These are phyloP conservation scores for Thryonomys swinderianus DNA, from an alignment of 2,113 vertebrate genomes.

Conservation along the genomic window DNA sequence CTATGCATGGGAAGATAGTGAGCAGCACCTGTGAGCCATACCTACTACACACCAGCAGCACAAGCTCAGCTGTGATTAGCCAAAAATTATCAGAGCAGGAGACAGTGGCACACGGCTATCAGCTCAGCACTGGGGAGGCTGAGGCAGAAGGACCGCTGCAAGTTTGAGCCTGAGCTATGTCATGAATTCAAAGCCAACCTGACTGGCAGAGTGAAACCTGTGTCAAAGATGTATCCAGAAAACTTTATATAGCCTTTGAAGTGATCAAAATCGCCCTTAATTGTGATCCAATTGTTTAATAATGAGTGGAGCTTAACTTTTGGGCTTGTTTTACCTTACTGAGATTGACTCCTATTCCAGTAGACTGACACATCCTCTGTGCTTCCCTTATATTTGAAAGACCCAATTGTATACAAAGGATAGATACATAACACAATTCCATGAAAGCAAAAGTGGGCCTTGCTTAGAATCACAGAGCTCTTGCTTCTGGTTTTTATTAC, in stretches of 20 bases:
- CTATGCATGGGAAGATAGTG: neutral
- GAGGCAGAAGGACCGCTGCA: neutral
- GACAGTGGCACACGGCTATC: neutral
- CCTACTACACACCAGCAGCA: neutral
- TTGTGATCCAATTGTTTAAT: neutral
- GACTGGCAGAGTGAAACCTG: neutral
- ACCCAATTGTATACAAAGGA: neutral
- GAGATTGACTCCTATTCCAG: neutral
- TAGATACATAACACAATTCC: neutral
- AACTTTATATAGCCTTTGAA: neutral
- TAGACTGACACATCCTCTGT: neutral
- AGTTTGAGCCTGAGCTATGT: neutral
- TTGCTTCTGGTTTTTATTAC: neutral
- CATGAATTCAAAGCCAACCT: neutral
- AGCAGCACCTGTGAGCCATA: neutral
- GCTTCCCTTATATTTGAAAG: too few species aligned
- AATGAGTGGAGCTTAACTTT: neutral
- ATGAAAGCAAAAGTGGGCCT: constrained; percentile 21
- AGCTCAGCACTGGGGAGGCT: neutral
- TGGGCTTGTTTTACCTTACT: neutral
- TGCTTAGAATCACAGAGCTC: neutral
- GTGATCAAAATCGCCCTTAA: neutral
- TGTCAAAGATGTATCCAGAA: constrained; percentile 25
- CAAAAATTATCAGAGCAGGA: neutral
- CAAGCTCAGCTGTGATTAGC: neutral